Base-by-base conservation (phyloP, 2,113 vertebrate genomes). In the Nematolebias whitei region DNA sequence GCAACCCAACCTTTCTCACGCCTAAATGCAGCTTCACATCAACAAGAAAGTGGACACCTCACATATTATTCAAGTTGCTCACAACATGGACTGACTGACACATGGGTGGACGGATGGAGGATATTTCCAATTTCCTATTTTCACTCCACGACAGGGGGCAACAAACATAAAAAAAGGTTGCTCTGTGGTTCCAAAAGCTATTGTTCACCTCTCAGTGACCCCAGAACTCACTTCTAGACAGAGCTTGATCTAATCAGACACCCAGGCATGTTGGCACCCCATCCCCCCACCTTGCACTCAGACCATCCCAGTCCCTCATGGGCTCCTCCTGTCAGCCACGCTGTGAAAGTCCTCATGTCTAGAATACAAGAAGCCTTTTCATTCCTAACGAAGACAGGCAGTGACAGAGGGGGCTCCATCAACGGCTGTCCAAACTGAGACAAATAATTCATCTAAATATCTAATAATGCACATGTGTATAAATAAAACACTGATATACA, bases 161-260 rank as follows among this genome's bases (percentile, higher is more conserved):
- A n/a, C n/a, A n/a, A n/a, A n/a, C n/a, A n/a, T n/a, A n/a, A n/a
- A n/a, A n/a, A n/a, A n/a, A n/a, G 10, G n/a, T 61, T 10, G 10
- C 56, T 41, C 3, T 43, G 23, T 55, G 0, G 3, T 63, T 75
- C 62, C 68, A 29, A 11, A 43, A 62, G 48, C 9, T 2, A 38
- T 4, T 32, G 22, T 53, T 78, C 76, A 83, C 84, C 82, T 74
- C 75, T 1, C 59, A 18, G 24, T 18, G 47, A 81, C 85, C 83
- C 24, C 53, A 40, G 32, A 66, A 13, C 40, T 63, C 54, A 56
- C 64, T 78, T 74, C 50, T 51, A 63, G 22, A 69, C 60, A 8
- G 68, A 86, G 49, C 47, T 71, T 78, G 78, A 85, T 89, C 76
- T 63, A 53, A 57, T 66, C 61, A 60, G 85, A 85, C 84, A 80